Evolutionary conservation across 2,113 vertebrate genomes (phyloP), one percentile per base, ranked within the genome.

Genomic region (Labeo rohita): DNA sequence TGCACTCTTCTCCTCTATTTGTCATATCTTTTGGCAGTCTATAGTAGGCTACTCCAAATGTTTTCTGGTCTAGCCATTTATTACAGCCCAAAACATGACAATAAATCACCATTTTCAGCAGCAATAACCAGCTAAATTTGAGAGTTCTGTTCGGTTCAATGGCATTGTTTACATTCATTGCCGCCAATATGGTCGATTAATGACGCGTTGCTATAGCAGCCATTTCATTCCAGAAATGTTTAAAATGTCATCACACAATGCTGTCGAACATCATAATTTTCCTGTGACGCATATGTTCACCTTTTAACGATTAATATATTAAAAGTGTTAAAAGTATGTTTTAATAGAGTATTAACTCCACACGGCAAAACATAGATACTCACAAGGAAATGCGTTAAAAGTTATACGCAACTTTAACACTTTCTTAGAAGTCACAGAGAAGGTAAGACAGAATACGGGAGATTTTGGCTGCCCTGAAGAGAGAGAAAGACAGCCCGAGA

Each of bases 391-490:
- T 13, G 8, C 21, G 21, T 63, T n/a, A 9, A 39, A 70, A 39
- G 15, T 39, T 39, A 63, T 56, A 65, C 11, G 6, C 65, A 36
- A 13, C 65, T 36, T 2, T 72, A 45, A 72, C 39, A 21, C 39
- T 76, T 76, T 76, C 73, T 75, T 45, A 23, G 59, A 39, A 54
- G 54, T 79, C 56, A 23, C 80, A 81, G 36, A 4, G 39, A 81
- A 74, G 65, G 66, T 49, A 45, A 84, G 45, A 34, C 39, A 84
- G 76, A 84, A 28, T 47, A 83, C 15, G 49, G 52, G 39, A 85
- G 80, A 87, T 84, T 82, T 85, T 15, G 56, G 79, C 39, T 34
- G 8, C 45, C 59, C 56, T 75, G 66, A 23, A 77, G 63, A 68
- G 15, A 45, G 68, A 52, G 56, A 61, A 5, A 72, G 39, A 75